Percentiles rank a stretch among this genome's conserved stretches.
These are phyloP conservation scores for Apotomis turbidana DNA, from an alignment of 2,888 invertebrate genomes.

Conservation along the genomic window DNA sequence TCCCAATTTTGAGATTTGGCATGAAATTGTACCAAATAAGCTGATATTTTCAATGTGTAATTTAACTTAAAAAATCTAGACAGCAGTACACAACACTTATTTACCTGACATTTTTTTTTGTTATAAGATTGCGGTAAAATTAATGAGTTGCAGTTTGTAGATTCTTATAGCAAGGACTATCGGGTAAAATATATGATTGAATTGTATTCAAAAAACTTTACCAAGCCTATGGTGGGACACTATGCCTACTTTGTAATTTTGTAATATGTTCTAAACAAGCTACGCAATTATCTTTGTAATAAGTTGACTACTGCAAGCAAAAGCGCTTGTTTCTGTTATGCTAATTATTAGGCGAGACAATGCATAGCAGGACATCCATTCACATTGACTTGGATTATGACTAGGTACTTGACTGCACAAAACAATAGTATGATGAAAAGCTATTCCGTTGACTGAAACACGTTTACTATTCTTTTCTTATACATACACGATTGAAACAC, in stretches of 20 bases:
- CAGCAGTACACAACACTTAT: no score
- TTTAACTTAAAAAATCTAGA: no score
- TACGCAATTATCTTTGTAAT: constrained; percentile 7
- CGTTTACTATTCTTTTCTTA: not conserved
- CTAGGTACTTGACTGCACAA: constrained; percentile 11
- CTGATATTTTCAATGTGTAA: no score
- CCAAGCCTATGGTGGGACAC: not conserved
- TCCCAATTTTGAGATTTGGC: no score
- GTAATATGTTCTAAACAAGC: not conserved
- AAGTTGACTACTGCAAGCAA: constrained; percentile 9
- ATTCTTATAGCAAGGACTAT: no score
- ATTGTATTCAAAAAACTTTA: no score
- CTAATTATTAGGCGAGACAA: constrained; percentile 25
- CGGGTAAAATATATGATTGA: no score
- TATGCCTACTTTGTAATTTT: not conserved
- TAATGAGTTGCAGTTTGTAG: no score
- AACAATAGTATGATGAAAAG: constrained; percentile 28
- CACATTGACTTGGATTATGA: constrained; percentile 15
- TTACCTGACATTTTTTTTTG: no score
- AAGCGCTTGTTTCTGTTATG: constrained; percentile 24
- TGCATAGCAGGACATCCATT: constrained; percentile 33
- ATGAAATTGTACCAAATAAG: no score
- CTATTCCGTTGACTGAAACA: constrained; percentile 18
- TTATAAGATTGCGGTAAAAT: no score
- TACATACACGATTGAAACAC: constrained; percentile 4